Evolutionary conservation across 2,797 vertebrate genomes (phyloP).

Genomic region (Peromyscus attwateri): DNA sequence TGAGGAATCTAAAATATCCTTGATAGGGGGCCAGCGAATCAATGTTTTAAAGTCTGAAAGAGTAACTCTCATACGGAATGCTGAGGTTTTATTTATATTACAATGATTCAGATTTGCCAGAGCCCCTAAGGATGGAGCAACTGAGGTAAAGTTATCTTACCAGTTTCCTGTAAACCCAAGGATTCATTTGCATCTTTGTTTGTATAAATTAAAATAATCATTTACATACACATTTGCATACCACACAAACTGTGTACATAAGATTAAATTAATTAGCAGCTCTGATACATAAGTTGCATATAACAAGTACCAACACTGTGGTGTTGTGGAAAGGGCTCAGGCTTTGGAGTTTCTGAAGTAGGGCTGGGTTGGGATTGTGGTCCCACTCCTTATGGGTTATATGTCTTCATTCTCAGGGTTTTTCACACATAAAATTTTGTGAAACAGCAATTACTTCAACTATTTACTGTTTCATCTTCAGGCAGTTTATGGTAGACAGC

Average conservation of each 20-base stretch:
- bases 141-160: conserved; percentile 76
- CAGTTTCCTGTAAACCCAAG: conserved; percentile 77
- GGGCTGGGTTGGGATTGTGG: neutral
- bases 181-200: conserved; percentile 80
- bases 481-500: neutral
- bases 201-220: conserved; percentile 80
- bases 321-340: conserved; percentile 1
- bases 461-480: neutral
- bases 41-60: conserved; percentile 67
- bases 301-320: conserved; percentile 32
- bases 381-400: neutral
- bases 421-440: neutral
- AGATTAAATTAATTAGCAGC: conserved; percentile 79
- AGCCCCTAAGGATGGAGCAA: conserved; percentile 71
- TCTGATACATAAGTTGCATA: conserved; percentile 65
- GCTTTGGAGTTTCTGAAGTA: neutral
- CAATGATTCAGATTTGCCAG: conserved; percentile 71
- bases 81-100: conserved; percentile 76
- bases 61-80: conserved; percentile 67
- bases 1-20: conserved; percentile 80
- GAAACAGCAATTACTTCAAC: neutral
- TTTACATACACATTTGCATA: conserved; percentile 82
- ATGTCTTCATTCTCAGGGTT: conserved; percentile 24
- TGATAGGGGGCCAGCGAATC: conserved; percentile 64
- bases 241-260: conserved; percentile 69